Percentiles rank a stretch among this genome's conserved stretches.
These are phyloP conservation scores for human (Homo sapiens) DNA, from an alignment of 2,113 vertebrate species.

Conservation along the genomic window DNA sequence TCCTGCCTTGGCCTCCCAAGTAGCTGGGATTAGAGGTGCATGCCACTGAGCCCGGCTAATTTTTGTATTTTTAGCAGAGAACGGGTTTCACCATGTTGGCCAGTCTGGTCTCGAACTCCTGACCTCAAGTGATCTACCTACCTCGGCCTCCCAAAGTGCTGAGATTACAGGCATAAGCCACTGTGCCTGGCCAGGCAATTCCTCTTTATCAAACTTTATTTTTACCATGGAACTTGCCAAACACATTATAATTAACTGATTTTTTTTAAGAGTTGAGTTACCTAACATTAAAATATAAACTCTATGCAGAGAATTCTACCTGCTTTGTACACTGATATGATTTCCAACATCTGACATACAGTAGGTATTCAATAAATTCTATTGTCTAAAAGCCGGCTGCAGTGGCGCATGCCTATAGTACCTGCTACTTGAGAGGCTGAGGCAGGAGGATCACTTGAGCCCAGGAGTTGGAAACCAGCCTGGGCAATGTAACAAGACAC, in stretches of 20 bases:
- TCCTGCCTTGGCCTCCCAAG: too few species aligned
- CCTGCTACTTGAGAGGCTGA: neutral
- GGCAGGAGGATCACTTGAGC: neutral
- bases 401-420: neutral
- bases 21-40: too few species aligned
- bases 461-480: neutral
- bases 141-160: too few species aligned
- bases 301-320: neutral
- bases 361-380: neutral
- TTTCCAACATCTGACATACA: neutral
- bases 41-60: too few species aligned
- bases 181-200: neutral
- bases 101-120: too few species aligned
- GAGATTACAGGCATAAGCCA: too few species aligned
- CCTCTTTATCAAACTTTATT: neutral
- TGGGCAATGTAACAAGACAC: neutral
- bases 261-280: neutral
- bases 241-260: neutral
- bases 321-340: neutral
- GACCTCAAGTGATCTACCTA: too few species aligned
- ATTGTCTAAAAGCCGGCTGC: neutral
- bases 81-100: too few species aligned
- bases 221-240: neutral
- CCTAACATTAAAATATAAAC: neutral
- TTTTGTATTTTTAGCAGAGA: too few species aligned